Evolutionary conservation across 2,113 vertebrate genomes (phyloP).

Genomic region (Vireo altiloquus): DNA sequence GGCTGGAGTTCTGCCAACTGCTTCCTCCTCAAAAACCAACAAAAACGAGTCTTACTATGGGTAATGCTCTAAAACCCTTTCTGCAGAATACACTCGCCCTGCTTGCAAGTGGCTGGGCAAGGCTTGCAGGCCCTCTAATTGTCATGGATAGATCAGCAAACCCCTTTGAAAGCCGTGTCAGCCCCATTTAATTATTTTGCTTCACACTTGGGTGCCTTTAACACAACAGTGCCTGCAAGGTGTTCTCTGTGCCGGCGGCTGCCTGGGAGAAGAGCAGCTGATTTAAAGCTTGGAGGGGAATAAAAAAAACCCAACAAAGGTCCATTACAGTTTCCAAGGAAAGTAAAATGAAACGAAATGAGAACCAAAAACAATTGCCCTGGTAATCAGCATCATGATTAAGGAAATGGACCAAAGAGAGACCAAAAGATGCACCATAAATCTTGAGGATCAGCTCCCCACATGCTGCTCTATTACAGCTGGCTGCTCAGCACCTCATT

Average conservation of each 20-base stretch:
- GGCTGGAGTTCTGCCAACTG: not conserved
- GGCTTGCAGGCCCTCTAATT: not conserved
- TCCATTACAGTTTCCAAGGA: not conserved
- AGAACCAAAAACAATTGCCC: not conserved
- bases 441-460: not conserved
- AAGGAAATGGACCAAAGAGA: constrained; percentile 2
- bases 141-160: not conserved
- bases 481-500: not conserved
- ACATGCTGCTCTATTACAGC: not conserved
- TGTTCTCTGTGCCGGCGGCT: not conserved
- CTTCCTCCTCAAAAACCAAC: not conserved
- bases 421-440: not conserved
- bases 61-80: not conserved
- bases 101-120: not conserved
- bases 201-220: constrained; percentile 16
- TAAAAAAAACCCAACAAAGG: not conserved
- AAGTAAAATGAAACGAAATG: not conserved
- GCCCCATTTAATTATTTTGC: constrained; percentile 20
- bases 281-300: not conserved
- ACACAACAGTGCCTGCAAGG: constrained; percentile 1
- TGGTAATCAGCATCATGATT: not conserved
- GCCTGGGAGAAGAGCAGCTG: not conserved
- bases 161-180: not conserved
- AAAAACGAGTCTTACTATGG: not conserved
- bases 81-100: not conserved